phyloP scores from a whole-genome alignment of 2,113 vertebrate genomes.

The Leptobrachium leishanense region DNA sequence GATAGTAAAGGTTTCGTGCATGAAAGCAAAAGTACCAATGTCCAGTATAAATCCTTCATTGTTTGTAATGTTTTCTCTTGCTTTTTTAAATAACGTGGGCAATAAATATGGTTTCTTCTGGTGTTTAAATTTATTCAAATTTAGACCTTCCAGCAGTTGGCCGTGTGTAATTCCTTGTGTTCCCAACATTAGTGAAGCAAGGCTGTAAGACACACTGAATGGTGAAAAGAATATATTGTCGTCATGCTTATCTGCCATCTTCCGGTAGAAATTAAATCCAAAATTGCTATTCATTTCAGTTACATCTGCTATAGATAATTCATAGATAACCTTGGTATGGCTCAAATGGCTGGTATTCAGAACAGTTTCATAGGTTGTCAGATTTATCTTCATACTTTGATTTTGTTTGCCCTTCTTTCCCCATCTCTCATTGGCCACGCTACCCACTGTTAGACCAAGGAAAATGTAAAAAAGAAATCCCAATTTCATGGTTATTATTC shows the following conservation, averaged over 20 bases:
- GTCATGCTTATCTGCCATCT: constrained; percentile 78
- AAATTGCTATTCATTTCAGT: constrained; percentile 77
- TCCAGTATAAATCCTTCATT: constrained; percentile 68
- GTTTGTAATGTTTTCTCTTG: constrained; percentile 70
- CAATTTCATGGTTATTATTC: neutral
- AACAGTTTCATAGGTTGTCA: constrained; percentile 17
- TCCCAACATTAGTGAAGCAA: constrained; percentile 72
- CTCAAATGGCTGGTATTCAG: constrained; percentile 14
- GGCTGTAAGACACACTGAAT: constrained; percentile 73
- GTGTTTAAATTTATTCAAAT: constrained; percentile 63
- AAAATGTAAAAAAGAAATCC: neutral
- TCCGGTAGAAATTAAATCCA: constrained; percentile 84
- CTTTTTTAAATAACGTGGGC: constrained; percentile 72
- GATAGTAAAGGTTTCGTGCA: constrained; percentile 66
- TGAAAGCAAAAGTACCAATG: constrained; percentile 75
- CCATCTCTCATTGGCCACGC: constrained; percentile 15
- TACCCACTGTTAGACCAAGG: constrained; percentile 51
- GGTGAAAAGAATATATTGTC: constrained; percentile 86
- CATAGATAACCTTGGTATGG: neutral
- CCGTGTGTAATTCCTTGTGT: constrained; percentile 66
- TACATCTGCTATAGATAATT: constrained; percentile 65
- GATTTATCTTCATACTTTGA: constrained; percentile 18
- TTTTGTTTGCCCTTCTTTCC: constrained; percentile 8
- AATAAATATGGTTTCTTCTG: constrained; percentile 57
- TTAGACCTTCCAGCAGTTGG: constrained; percentile 73